Evolutionary conservation across 2,888 invertebrate genomes (phyloP), one percentile per base, ranked within the genome.

Genomic region (Drosophila maculinotata): DNA sequence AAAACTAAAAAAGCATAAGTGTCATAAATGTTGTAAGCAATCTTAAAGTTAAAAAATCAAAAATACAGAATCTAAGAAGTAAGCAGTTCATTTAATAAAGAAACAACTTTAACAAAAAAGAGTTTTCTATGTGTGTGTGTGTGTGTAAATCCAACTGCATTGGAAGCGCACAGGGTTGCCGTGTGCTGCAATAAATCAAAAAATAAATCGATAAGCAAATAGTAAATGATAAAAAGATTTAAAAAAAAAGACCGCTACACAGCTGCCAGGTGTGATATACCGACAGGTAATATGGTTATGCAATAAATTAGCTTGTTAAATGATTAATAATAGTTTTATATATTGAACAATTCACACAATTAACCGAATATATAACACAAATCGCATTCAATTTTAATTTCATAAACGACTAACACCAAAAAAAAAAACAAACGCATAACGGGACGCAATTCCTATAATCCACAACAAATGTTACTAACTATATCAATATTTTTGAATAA

Each of bases 41-140:
- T 31, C 28, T 35, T 10, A 15, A 9, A 45, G 17, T n/a, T n/a
- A 12, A 42, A 17, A 26, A 38, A 47, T 33, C 20, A 33, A 28
- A 28, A 35, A 44, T 23, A 20, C 20, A 33, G 28, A 59, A 53
- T 1, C 56, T 77, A 70, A 28, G 31, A 66, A 63, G 10, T 81
- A 81, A 79, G 71, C 60, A 70, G 79, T 79, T 79, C 79, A 82
- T 79, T 79, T 79, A 76, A 79, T 79, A 82, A 82, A 79, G 73
- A 69, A 69, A 68, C 56, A 76, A 69, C 69, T 79, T 76, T 59
- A 81, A 66, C 51, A 76, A 8, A 10, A 38, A 20, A 30, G 15
- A 47, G 38, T 62, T 36, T 56, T 54, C 33, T 47, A 33, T 39
- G 12, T 44, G 41, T 25, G 60, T 30, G 23, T 26, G 26, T 45